Percentiles rank a stretch among this genome's conserved stretches.
These are phyloP conservation scores for Drosophila subquinaria DNA, from an alignment of 2,888 invertebrate genomes.

Conservation along the genomic window DNA sequence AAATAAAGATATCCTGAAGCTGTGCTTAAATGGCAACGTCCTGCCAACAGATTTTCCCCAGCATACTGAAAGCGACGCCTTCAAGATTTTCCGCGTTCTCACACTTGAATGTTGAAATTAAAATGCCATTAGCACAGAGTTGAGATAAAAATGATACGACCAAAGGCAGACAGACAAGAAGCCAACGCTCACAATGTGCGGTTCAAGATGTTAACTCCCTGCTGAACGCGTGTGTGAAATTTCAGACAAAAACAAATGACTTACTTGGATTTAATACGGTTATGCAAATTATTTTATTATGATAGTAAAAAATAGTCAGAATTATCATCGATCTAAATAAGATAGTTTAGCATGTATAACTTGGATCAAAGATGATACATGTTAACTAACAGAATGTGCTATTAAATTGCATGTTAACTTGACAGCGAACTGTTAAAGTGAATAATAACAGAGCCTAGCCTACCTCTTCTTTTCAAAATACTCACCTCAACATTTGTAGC, in stretches of 20 bases:
- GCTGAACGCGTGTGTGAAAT: not conserved
- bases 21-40: slow-evolving; percentile 12
- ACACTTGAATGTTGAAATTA: slow-evolving; percentile 58
- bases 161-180: slow-evolving; percentile 13
- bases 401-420: not conserved
- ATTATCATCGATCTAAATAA: not conserved
- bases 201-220: slow-evolving; percentile 7
- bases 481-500: not conserved
- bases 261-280: slow-evolving; percentile 26
- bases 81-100: slow-evolving; percentile 24
- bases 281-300: not conserved
- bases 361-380: not conserved
- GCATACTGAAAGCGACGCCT: slow-evolving; percentile 9
- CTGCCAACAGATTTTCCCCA: slow-evolving; percentile 19
- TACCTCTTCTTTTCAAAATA: not conserved
- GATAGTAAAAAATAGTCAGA: not conserved
- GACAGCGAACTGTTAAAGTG: not conserved
- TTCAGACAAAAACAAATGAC: slow-evolving; percentile 22
- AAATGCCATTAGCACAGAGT: slow-evolving; percentile 67
- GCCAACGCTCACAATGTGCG: slow-evolving; percentile 8
- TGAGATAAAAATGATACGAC: slow-evolving; percentile 57
- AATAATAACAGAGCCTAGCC: not conserved
- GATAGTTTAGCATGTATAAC: not conserved
- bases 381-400: not conserved
- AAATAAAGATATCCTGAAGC: slow-evolving; percentile 23